A percentile compares a stretch with the other conserved stretches of the same genome.
phyloP scores from a whole-genome alignment of 2,113 vertebrate species.

The Turnix velox region DNA sequence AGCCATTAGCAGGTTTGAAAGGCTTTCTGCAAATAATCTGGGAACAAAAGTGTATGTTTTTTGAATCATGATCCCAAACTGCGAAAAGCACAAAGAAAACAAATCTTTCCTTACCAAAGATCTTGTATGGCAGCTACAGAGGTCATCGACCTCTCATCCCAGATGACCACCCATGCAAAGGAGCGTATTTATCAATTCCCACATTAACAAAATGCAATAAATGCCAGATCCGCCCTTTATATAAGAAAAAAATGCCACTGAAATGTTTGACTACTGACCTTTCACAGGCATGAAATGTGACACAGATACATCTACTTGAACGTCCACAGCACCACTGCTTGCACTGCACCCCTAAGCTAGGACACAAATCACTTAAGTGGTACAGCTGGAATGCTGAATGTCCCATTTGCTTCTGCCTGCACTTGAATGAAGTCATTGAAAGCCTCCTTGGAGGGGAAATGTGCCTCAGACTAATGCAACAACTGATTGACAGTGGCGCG shows the following conservation, averaged over 20 bases:
- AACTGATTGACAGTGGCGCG: constrained; percentile 69
- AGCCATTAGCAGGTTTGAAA: not conserved
- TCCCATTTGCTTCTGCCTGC: constrained; percentile 53
- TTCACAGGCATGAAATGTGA: constrained; percentile 53
- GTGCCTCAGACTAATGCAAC: constrained; percentile 70
- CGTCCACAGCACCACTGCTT: constrained; percentile 19
- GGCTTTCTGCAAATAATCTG: not conserved
- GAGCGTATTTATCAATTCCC: not conserved
- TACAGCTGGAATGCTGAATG: constrained; percentile 65
- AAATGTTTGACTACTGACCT: constrained; percentile 65
- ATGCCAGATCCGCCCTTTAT: constrained; percentile 32
- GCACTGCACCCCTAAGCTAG: not conserved
- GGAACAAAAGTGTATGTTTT: constrained; percentile 7
- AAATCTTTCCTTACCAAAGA: not conserved
- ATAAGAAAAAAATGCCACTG: constrained; percentile 5
- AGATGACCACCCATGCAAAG: constrained; percentile 64
- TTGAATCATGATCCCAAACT: not conserved
- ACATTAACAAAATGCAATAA: constrained; percentile 26
- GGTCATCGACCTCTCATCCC: constrained; percentile 6
- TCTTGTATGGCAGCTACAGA: not conserved
- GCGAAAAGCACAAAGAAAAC: constrained; percentile 44
- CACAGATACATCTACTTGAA: constrained; percentile 12
- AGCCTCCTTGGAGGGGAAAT: constrained; percentile 62
- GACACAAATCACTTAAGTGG: constrained; percentile 53
- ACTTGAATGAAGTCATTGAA: constrained; percentile 69